phyloP scores from a whole-genome alignment of 2,113 vertebrate genomes.

The Motacilla alba region DNA sequence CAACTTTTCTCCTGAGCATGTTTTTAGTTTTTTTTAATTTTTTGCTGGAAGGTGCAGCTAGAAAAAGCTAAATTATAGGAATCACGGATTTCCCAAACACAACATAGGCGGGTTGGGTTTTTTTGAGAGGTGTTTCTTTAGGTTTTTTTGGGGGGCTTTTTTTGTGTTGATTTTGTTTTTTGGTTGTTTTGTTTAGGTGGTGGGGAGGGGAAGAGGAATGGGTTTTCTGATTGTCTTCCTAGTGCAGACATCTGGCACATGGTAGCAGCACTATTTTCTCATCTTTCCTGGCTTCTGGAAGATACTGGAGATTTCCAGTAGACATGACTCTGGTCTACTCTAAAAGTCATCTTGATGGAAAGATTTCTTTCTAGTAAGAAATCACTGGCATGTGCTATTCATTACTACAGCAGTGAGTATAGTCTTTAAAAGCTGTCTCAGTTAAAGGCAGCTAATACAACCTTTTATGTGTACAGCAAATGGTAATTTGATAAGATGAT shows the following conservation, averaged over 20 bases:
- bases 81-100: neutral
- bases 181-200: neutral
- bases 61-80: neutral
- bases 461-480: neutral
- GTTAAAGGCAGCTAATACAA: neutral
- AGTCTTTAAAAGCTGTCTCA: neutral
- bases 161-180: neutral
- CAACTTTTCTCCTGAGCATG: neutral
- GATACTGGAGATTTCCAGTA: neutral
- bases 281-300: neutral
- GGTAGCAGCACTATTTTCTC: neutral
- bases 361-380: neutral
- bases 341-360: neutral
- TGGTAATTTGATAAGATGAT: neutral
- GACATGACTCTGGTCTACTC: neutral
- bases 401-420: neutral
- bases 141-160: neutral
- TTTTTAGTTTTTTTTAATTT: neutral
- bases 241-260: neutral
- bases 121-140: neutral
- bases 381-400: neutral
- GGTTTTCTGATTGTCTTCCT: neutral
- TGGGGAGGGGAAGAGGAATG: neutral
- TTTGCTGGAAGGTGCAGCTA: neutral
- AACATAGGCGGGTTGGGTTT: neutral